Conservation (phyloP, 2,113 vertebrate species). For the Scopus umbretta region DNA sequence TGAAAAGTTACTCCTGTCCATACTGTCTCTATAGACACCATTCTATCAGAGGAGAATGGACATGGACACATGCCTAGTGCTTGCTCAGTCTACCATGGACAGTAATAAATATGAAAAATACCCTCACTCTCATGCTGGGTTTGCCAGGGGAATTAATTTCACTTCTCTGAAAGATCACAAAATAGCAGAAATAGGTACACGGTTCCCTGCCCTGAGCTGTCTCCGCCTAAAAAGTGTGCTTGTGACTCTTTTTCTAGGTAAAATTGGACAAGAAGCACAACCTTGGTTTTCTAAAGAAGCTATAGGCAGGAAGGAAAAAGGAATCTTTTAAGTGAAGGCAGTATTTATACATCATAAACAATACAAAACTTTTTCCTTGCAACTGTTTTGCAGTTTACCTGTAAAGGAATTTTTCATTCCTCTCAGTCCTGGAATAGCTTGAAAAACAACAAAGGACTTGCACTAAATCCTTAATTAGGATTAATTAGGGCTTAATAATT, state of each 20-base stretch:
- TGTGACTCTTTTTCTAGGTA: neutral
- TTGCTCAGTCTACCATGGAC: neutral
- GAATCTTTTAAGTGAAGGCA: neutral
- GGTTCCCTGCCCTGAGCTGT: neutral
- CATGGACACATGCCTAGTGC: accelerated
- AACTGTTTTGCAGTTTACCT: neutral
- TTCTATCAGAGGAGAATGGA: neutral
- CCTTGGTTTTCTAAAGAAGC: neutral
- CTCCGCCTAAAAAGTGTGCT: neutral
- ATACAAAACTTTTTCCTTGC: neutral
- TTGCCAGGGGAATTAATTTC: neutral
- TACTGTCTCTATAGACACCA: neutral
- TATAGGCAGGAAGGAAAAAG: neutral
- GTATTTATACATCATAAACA: neutral
- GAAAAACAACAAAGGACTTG: neutral
- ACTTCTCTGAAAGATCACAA: neutral
- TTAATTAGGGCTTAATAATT: no score
- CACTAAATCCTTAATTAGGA: neutral
- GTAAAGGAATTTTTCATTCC: neutral
- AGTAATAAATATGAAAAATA: neutral
- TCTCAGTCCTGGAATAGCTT: neutral
- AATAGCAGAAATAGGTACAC: neutral
- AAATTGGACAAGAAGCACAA: neutral
- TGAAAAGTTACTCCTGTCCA: neutral
- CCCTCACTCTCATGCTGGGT: neutral